phyloP scores from a whole-genome alignment of 2,888 invertebrate genomes.

The Synanthedon tipuliformis region DNA sequence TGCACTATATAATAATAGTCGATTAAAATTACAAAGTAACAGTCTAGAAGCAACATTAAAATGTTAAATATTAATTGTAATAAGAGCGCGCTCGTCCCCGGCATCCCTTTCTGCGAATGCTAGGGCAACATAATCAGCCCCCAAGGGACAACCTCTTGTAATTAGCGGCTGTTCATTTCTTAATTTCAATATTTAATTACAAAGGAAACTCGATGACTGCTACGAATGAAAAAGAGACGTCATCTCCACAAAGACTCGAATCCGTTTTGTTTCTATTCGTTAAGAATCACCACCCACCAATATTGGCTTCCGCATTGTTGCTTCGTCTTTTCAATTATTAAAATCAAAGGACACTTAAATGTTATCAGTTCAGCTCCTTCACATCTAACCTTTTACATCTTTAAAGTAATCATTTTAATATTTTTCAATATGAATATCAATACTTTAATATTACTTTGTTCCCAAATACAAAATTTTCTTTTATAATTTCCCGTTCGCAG shows the following conservation, averaged over 20 bases:
- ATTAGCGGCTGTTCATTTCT: conserved; percentile 72
- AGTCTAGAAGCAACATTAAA: conserved; percentile 30
- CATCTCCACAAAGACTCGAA: conserved; percentile 62
- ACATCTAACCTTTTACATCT: too few relatives aligned
- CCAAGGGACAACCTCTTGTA: conserved; percentile 68
- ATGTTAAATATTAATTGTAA: conserved; percentile 62
- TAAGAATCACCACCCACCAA: conserved; percentile 35
- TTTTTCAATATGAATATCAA: neutral
- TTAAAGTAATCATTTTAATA: too few relatives aligned
- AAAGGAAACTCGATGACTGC: conserved; percentile 70
- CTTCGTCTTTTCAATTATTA: conserved; percentile 29
- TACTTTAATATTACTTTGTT: neutral
- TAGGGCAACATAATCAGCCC: conserved; percentile 63
- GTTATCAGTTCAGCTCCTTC: too few relatives aligned
- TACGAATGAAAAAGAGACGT: conserved; percentile 57
- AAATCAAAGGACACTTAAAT: conserved; percentile 31
- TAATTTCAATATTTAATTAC: conserved; percentile 73
- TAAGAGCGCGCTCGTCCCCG: conserved; percentile 34
- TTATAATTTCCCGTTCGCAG: conserved; percentile 10
- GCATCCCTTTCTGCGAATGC: conserved; percentile 58
- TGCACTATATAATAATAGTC: too few relatives aligned
- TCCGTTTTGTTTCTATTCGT: conserved; percentile 56
- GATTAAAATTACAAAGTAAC: conserved; percentile 2
- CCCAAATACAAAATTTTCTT: conserved; percentile 1
- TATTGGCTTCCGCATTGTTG: conserved; percentile 47